Evolutionary conservation across 2,888 invertebrate genomes (phyloP).

Genomic region (Colostygia pectinataria): DNA sequence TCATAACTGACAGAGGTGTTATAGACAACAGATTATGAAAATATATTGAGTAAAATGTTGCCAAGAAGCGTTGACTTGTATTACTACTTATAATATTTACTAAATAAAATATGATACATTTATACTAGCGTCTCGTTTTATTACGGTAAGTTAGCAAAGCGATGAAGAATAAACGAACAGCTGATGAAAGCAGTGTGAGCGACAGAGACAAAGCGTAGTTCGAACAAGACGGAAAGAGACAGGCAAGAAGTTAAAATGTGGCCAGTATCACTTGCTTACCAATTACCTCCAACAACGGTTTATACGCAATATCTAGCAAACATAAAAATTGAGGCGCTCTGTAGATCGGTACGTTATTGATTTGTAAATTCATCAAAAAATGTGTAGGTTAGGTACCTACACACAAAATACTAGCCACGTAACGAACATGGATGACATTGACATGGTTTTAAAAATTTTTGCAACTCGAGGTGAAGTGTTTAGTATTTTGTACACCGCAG

Average conservation of each 20-base stretch:
- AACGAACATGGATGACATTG: slow-evolving; percentile 18
- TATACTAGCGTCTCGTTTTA: neutral
- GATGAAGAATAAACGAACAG: slow-evolving; percentile 10
- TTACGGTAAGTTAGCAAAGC: slow-evolving; percentile 11
- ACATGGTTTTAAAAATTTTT: slow-evolving; percentile 22
- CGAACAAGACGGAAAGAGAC: slow-evolving; percentile 12
- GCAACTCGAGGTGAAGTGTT: slow-evolving; percentile 15
- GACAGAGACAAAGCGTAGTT: slow-evolving; percentile 3
- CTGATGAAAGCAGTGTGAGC: slow-evolving; percentile 12
- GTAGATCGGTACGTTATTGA: too few relatives aligned
- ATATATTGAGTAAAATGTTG: too few relatives aligned
- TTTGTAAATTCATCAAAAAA: slow-evolving; percentile 18
- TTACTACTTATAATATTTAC: too few relatives aligned
- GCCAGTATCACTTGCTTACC: slow-evolving; percentile 17
- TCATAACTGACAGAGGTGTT: too few relatives aligned
- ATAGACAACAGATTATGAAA: too few relatives aligned
- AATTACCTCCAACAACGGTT: slow-evolving; percentile 12
- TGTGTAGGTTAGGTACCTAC: neutral
- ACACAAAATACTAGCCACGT: slow-evolving; percentile 1
- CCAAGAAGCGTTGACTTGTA: too few relatives aligned
- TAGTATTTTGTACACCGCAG: slow-evolving; percentile 3
- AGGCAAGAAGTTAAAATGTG: slow-evolving; percentile 17
- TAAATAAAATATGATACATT: neutral
- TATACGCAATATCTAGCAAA: slow-evolving; percentile 20
- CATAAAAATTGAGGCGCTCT: slow-evolving; percentile 7